Evolutionary conservation across 1,140 invertebrate species (phyloP).

Genomic region (Drosophila albomicans): DNA sequence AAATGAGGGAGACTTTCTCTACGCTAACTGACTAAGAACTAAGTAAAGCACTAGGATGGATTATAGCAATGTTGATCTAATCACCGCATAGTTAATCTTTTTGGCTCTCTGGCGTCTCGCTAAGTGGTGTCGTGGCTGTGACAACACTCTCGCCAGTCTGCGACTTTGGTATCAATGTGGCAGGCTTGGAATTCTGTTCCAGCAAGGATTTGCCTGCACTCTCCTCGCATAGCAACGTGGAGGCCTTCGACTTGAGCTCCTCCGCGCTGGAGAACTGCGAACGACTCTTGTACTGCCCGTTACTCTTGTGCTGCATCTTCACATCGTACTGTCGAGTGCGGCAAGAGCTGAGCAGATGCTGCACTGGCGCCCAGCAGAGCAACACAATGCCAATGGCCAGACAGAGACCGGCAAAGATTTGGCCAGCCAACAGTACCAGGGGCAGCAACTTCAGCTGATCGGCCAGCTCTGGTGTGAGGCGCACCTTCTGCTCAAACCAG

Average conservation of each 20-base stretch:
- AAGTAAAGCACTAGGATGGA: conserved; percentile 76
- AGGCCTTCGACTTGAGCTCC: conserved; percentile 68
- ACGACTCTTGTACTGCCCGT: conserved; percentile 64
- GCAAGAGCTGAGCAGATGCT: conserved; percentile 52
- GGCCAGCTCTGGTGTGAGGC: conserved; percentile 86
- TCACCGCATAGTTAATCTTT: conserved; percentile 42
- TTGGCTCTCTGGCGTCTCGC: conserved; percentile 44
- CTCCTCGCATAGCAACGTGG: conserved; percentile 55
- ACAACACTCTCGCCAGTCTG: conserved; percentile 66
- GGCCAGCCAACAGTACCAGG: conserved; percentile 60
- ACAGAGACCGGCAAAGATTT: conserved; percentile 73
- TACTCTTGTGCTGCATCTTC: conserved; percentile 58
- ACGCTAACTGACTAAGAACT: conserved; percentile 59
- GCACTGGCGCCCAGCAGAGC: conserved; percentile 68
- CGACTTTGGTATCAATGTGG: conserved; percentile 50
- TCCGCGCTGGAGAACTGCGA: conserved; percentile 69
- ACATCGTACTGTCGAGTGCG: conserved; percentile 55
- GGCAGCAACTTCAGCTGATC: conserved; percentile 78
- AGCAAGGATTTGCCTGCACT: conserved; percentile 41
- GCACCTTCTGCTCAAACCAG: conserved; percentile 91
- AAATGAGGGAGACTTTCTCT: conserved; percentile 32
- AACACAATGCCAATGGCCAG: conserved; percentile 74
- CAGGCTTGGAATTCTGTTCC: conserved; percentile 25
- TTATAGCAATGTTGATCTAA: conserved; percentile 48
- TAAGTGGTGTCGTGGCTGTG: conserved; percentile 56